These are phyloP conservation scores for Cartodere bifasciata DNA, from an alignment of 2,888 invertebrate genomes.

Conservation along the genomic window DNA sequence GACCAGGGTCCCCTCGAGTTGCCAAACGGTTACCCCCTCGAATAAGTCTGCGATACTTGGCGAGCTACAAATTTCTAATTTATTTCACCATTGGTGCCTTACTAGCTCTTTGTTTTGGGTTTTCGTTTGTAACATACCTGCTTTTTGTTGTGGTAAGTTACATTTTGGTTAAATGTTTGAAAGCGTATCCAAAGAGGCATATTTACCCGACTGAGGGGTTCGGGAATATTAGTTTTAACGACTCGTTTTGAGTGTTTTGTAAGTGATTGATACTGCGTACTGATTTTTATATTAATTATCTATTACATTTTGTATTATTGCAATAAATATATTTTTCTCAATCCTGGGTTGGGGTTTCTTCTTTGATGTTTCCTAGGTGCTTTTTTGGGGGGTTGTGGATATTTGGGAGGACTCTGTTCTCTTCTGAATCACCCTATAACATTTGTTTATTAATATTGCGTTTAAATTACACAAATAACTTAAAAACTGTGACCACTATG, in stretches of 20 bases:
- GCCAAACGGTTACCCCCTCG: constrained; percentile 50
- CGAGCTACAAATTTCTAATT: constrained; percentile 46
- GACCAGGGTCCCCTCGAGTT: constrained; percentile 42
- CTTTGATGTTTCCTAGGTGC: constrained; percentile 33
- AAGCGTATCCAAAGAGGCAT: constrained; percentile 30
- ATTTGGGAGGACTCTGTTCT: constrained; percentile 16
- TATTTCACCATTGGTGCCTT: constrained; percentile 42
- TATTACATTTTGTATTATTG: constrained; percentile 2
- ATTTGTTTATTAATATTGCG: too few relatives aligned
- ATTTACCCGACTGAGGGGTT: constrained; percentile 26
- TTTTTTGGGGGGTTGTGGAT: constrained; percentile 22
- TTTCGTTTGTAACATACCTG: constrained; percentile 38
- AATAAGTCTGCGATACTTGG: constrained; percentile 52
- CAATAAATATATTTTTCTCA: constrained; percentile 10
- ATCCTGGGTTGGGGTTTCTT: constrained; percentile 23
- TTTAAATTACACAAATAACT: too few relatives aligned
- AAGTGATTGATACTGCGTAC: too few relatives aligned
- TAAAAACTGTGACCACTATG: too few relatives aligned
- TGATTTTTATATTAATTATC: constrained; percentile 1
- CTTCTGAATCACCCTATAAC: constrained; percentile 28
- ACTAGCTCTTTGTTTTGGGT: constrained; percentile 41
- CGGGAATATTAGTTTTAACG: constrained; percentile 28
- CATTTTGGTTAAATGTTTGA: constrained; percentile 38
- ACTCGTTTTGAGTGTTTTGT: constrained; percentile 22
- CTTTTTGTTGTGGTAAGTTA: constrained; percentile 37